Conservation (phyloP, 2,888 invertebrate genomes). For the Falcaria lacertinaria region DNA sequence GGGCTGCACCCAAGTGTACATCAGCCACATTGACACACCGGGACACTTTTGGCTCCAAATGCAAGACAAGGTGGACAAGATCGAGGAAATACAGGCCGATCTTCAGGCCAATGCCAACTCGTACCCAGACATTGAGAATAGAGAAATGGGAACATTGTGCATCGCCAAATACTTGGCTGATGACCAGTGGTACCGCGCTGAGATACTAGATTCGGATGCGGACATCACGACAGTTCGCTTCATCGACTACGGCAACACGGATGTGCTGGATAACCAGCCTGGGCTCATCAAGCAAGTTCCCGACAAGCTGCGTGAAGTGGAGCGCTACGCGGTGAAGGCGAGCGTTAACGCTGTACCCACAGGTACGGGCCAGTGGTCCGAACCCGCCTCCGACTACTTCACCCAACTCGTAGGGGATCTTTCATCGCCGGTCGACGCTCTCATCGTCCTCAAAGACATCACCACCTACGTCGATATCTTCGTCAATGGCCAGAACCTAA, state of each 20-base stretch:
- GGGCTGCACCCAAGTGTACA: constrained; percentile 72
- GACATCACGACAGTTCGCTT: constrained; percentile 89
- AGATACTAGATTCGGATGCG: constrained; percentile 88
- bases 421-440: constrained; percentile 67
- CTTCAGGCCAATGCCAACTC: constrained; percentile 79
- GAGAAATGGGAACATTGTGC: constrained; percentile 82
- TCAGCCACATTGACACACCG: constrained; percentile 87
- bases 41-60: constrained; percentile 88
- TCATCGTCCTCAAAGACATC: constrained; percentile 79
- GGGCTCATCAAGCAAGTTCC: constrained; percentile 82
- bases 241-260: constrained; percentile 89
- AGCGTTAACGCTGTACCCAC: constrained; percentile 84
- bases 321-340: constrained; percentile 81
- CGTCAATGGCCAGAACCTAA: constrained; percentile 79
- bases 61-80: constrained; percentile 72
- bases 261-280: constrained; percentile 83
- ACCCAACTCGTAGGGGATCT: constrained; percentile 70
- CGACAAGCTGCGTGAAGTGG: constrained; percentile 75
- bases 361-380: constrained; percentile 83
- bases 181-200: constrained; percentile 95
- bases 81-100: constrained; percentile 81
- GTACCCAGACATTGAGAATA: constrained; percentile 75
- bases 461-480: constrained; percentile 83
- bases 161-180: constrained; percentile 91
- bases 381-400: constrained; percentile 80